A percentile compares a stretch with the other conserved stretches of the same genome.
phyloP scores from a whole-genome alignment of 2,797 vertebrate species.

The Notamacropus eugenii region DNA sequence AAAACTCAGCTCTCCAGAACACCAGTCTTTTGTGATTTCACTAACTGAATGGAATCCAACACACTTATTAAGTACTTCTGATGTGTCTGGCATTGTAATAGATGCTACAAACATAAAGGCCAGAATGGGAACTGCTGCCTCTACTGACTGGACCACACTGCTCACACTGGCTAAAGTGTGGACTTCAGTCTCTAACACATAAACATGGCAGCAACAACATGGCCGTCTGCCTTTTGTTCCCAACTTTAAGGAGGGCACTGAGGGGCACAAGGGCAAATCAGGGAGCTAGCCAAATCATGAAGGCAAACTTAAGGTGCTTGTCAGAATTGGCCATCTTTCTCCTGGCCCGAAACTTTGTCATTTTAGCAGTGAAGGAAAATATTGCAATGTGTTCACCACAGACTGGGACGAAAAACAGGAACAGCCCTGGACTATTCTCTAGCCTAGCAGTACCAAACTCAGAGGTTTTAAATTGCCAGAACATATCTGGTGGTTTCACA shows the following conservation, averaged over 20 bases:
- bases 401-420: conserved; percentile 17
- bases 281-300: not conserved
- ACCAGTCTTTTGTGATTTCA: not conserved
- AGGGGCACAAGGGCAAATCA: not conserved
- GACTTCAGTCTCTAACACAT: conserved; percentile 22
- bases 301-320: not conserved
- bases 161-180: not conserved
- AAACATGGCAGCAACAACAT: not conserved
- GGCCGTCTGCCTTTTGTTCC: not conserved
- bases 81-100: not conserved
- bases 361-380: not conserved
- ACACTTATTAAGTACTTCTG: not conserved
- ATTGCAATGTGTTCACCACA: not conserved
- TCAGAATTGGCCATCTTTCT: conserved; percentile 32
- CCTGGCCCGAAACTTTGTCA: conserved; percentile 11
- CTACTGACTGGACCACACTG: not conserved
- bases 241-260: conserved; percentile 17
- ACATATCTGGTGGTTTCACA: not conserved
- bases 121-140: not conserved
- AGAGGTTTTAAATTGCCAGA: conserved; percentile 33
- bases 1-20: not conserved
- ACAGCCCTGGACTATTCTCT: conserved; percentile 35
- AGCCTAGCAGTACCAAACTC: not conserved
- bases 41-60: not conserved
- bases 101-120: not conserved